These are phyloP conservation scores for Aromia moschata DNA, from an alignment of 2,888 invertebrate genomes.

Conservation along the genomic window DNA sequence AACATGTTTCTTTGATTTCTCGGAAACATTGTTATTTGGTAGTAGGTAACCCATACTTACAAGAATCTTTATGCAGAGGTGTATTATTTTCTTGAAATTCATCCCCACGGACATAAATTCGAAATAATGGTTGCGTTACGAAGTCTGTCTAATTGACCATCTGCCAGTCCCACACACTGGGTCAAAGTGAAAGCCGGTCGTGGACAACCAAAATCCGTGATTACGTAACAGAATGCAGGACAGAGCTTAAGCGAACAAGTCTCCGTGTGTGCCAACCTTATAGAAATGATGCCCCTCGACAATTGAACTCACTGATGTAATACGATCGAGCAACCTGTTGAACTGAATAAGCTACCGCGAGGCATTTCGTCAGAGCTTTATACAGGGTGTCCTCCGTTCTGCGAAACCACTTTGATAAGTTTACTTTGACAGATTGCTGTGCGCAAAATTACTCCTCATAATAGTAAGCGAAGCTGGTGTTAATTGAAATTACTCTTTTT, in stretches of 20 bases:
- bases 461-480: too few species aligned
- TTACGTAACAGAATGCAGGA: slow-evolving; percentile 36
- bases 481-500: too few species aligned
- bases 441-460: too few species aligned
- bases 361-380: slow-evolving; percentile 2
- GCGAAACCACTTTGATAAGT: too few species aligned
- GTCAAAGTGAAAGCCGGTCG: slow-evolving; percentile 49
- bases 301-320: slow-evolving; percentile 15
- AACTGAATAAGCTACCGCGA: slow-evolving; percentile 2
- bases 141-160: slow-evolving; percentile 31
- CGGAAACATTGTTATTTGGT: too few species aligned
- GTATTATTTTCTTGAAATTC: too few species aligned
- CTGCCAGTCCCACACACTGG: slow-evolving; percentile 37
- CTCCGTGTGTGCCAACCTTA: slow-evolving; percentile 17
- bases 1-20: too few species aligned
- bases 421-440: too few species aligned
- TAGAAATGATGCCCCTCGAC: slow-evolving; percentile 12
- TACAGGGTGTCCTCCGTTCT: neutral
- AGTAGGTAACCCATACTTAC: too few species aligned
- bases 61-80: too few species aligned
- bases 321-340: slow-evolving; percentile 5
- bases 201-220: slow-evolving; percentile 42
- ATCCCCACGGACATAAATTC: too few species aligned
- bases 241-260: slow-evolving; percentile 2
- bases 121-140: too few species aligned